Base-by-base conservation (phyloP, 2,797 vertebrate species). In the Petrocephalus schoutedeni region DNA sequence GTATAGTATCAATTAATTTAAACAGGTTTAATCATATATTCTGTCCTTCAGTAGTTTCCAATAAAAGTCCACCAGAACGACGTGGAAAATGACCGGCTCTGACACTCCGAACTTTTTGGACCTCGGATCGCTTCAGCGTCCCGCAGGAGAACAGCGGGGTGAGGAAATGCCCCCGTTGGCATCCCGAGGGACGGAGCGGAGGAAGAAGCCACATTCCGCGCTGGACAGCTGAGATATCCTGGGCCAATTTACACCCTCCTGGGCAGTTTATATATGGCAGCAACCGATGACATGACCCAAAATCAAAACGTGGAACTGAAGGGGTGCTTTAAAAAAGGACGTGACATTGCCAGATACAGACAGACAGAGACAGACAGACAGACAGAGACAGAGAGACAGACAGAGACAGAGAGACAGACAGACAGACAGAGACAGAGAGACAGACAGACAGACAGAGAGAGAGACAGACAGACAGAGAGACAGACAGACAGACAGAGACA, bases 1-100 rank as follows among this genome's bases (percentile, higher is more conserved):
- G 64, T 71, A 71, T 28, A 71, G 64, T 36, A 71, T 71, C 64
- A 71, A 71, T 71, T 71, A 71, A 71, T 71, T 71, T 71, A 71
- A 71, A 71, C 64, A 36, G 32, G 28, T 71, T 71, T 71, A 71
- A 71, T 71, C 16, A 71, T 71, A 71, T 71, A 71, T 36, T 71
- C 28, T 71, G 28, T 71, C 32, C 64, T 36, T 71, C 64, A 71
- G 64, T 71, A 71, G 64, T 71, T 71, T 71, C 28, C 28, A 16
- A 71, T 71, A 71, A 71, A 51, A 71, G 6, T 71, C 64, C 64
- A 32, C 28, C 28, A 14, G 10, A 9, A 12, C 1, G 6, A 0
- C 28, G 0, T 36, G 28, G 64, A 36, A 71, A 12, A 12, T 36
- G 64, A 36, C 64, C 4, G 28, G 10, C 0, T 0, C 23, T 32